Evolutionary conservation across 2,797 vertebrate species (phyloP).

Genomic region (Pristis pectinata): DNA sequence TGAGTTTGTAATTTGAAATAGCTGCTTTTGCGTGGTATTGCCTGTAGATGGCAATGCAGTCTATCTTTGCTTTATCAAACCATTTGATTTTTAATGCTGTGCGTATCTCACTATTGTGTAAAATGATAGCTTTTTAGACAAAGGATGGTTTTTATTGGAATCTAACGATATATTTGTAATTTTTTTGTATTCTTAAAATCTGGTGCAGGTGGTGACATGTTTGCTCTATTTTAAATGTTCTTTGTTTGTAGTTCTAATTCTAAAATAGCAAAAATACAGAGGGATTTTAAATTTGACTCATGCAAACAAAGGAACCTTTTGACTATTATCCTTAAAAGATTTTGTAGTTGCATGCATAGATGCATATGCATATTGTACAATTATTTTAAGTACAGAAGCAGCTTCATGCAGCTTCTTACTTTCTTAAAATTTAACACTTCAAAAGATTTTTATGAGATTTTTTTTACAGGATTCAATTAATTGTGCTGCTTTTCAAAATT

Average conservation of each 20-base stretch:
- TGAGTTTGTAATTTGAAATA: constrained; percentile 25
- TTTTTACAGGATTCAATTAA: not conserved
- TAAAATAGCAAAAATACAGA: not conserved
- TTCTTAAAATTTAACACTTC: not conserved
- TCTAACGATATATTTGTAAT: constrained; percentile 21
- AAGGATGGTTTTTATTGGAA: constrained; percentile 36
- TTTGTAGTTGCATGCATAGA: constrained; percentile 22
- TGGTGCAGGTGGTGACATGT: not conserved
- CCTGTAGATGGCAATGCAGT: constrained; percentile 36
- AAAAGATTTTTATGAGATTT: not conserved
- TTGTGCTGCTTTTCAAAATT: constrained; percentile 13
- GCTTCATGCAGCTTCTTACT: not conserved
- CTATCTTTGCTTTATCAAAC: constrained; percentile 32
- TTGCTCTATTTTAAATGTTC: not conserved
- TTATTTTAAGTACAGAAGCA: not conserved
- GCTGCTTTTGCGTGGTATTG: not conserved
- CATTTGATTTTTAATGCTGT: constrained; percentile 25
- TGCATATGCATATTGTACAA: not conserved
- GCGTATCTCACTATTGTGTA: constrained; percentile 29
- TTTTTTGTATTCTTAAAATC: constrained; percentile 6
- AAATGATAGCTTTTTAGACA: constrained; percentile 38
- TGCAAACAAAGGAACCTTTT: constrained; percentile 35
- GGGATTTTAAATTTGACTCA: not conserved
- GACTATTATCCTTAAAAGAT: constrained; percentile 26
- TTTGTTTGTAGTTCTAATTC: constrained; percentile 6